A percentile compares a stretch with the other conserved stretches of the same genome.
Conservation (phyloP, 2,797 vertebrate genomes). For the Hemibagrus guttatus region DNA sequence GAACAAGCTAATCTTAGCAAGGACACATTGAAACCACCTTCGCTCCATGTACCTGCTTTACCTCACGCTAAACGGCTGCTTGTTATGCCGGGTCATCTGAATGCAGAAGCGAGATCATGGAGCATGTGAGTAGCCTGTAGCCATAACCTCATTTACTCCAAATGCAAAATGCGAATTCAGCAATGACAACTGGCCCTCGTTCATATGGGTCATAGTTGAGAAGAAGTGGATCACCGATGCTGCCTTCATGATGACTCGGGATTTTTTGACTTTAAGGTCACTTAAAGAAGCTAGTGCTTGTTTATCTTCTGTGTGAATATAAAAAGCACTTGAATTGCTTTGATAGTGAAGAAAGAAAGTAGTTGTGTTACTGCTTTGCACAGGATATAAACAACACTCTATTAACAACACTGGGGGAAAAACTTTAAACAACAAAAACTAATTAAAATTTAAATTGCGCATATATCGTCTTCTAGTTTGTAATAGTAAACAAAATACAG, state of each 20-base stretch:
- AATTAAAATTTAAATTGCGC: neutral
- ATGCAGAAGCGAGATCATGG: neutral
- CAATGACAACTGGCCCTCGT: neutral
- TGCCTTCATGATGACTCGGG: neutral
- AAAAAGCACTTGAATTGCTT: neutral
- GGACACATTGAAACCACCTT: slow-evolving; percentile 7
- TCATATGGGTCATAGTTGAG: neutral
- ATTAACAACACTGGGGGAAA: neutral
- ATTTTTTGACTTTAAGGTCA: slow-evolving; percentile 3
- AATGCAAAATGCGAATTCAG: neutral
- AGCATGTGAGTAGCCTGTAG: neutral
- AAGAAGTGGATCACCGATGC: neutral
- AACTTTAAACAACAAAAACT: neutral
- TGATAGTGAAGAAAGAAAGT: neutral
- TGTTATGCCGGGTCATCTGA: slow-evolving; percentile 7
- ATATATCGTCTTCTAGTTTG: neutral
- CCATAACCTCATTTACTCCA: slow-evolving; percentile 13
- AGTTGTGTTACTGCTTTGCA: neutral
- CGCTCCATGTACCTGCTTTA: slow-evolving; percentile 2
- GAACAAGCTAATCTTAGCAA: slow-evolving; percentile 14
- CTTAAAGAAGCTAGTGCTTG: neutral
- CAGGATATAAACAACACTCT: neutral
- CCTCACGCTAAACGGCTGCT: neutral
- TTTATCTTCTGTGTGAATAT: neutral
- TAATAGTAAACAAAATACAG: neutral